phyloP scores from a whole-genome alignment of 2,797 vertebrate genomes.

The Buphagus erythrorhynchus region DNA sequence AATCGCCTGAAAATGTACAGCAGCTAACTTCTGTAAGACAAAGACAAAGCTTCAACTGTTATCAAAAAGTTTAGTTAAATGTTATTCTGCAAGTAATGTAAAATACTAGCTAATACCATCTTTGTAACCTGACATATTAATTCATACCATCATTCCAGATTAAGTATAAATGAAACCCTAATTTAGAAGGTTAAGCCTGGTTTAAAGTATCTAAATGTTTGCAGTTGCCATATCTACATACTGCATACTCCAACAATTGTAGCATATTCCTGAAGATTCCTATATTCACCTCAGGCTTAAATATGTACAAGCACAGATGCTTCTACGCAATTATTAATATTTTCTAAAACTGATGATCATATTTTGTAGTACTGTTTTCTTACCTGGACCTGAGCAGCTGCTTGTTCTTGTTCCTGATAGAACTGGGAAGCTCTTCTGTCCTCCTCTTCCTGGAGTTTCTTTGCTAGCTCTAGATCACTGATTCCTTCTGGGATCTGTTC shows the following conservation, averaged over 20 bases:
- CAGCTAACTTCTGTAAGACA: background rate
- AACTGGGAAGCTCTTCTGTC: constrained; percentile 94
- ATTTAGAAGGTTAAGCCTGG: background rate
- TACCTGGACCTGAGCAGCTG: constrained; percentile 87
- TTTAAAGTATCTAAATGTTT: background rate
- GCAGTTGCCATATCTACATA: background rate
- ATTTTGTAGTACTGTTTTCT: background rate
- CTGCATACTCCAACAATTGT: background rate
- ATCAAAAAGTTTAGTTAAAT: background rate
- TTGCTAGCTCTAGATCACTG: constrained; percentile 95
- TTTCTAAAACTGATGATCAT: background rate
- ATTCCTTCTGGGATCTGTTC: constrained; percentile 95
- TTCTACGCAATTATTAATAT: background rate
- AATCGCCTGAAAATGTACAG: background rate
- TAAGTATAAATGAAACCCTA: background rate
- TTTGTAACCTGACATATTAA: background rate
- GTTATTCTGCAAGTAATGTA: background rate
- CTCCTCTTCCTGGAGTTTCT: constrained; percentile 98
- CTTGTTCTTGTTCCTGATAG: constrained; percentile 97
- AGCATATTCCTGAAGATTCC: background rate
- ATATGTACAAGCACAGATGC: background rate
- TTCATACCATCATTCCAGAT: background rate
- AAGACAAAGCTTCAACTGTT: background rate
- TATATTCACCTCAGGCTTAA: background rate
- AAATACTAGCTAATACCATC: background rate